Percentiles rank a stretch among this genome's conserved stretches.
Evolutionary conservation across 2,797 vertebrate species (phyloP).

Genomic region (Phataginus tricuspis): DNA sequence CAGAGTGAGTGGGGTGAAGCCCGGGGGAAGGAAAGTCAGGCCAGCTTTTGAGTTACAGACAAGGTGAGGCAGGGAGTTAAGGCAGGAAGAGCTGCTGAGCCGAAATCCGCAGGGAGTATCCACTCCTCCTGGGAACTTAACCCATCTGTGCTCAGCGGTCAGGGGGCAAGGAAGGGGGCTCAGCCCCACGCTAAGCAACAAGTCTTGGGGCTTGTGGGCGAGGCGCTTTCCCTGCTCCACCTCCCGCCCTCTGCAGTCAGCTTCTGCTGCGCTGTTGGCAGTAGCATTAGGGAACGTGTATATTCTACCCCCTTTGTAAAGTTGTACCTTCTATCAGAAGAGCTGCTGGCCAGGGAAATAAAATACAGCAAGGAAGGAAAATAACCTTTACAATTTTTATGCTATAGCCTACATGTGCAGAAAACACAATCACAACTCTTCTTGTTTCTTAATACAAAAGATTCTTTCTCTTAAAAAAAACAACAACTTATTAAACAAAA

Average conservation of each 20-base stretch:
- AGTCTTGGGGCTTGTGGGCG: background rate
- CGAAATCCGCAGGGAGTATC: background rate
- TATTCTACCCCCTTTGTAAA: background rate
- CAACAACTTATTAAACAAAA: background rate
- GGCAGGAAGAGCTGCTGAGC: background rate
- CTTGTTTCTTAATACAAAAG: constrained; percentile 5
- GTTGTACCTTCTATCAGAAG: background rate
- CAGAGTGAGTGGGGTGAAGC: background rate
- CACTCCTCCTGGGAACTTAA: accelerated
- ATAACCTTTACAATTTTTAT: background rate
- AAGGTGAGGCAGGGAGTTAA: no score
- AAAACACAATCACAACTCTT: background rate
- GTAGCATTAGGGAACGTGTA: background rate
- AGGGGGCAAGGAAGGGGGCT: background rate
- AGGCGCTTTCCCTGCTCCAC: background rate
- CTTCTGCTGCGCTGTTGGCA: background rate
- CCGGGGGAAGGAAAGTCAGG: background rate
- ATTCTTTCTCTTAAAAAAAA: background rate
- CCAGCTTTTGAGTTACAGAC: background rate
- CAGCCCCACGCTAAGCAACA: background rate
- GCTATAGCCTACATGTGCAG: background rate
- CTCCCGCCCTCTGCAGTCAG: background rate
- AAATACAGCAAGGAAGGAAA: background rate
- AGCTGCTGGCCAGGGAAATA: background rate
- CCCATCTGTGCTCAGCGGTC: background rate